Conservation (phyloP, 1,140 invertebrate species). For the Dinoponera quadriceps region DNA sequence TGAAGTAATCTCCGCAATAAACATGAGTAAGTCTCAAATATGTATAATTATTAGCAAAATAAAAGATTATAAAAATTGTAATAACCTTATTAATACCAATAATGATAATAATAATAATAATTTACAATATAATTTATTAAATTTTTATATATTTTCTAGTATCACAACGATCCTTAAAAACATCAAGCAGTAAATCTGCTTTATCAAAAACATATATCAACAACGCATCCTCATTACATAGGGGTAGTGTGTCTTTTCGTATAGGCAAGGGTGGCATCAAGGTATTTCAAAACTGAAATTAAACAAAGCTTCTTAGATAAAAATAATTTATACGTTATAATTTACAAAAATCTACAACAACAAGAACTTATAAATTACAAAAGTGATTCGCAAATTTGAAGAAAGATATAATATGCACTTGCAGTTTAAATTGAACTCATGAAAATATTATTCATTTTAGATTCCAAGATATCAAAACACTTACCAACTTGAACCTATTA, state of each 20-base stretch:
- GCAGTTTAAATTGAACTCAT: not conserved
- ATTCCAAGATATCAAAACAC: slow-evolving; percentile 77
- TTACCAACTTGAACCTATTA: slow-evolving; percentile 71
- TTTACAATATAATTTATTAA: not conserved
- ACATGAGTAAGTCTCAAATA: slow-evolving; percentile 27
- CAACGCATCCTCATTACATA: not conserved
- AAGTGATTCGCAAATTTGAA: not conserved
- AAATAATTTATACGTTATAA: not conserved
- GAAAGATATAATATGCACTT: not conserved
- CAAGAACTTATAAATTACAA: not conserved
- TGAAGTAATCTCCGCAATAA: not conserved
- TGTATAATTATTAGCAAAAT: slow-evolving; percentile 12
- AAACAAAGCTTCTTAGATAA: not conserved
- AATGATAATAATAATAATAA: slow-evolving; percentile 2
- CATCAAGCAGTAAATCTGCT: not conserved
- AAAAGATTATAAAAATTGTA: not conserved
- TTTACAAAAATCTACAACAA: not conserved
- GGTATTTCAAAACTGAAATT: slow-evolving; percentile 21
- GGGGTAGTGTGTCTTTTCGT: not conserved
- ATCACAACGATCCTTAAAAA: not conserved
- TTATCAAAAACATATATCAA: not conserved
- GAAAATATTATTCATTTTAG: slow-evolving; percentile 56
- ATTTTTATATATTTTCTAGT: slow-evolving; percentile 13
- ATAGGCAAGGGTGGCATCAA: slow-evolving; percentile 11
- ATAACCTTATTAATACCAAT: not conserved